These are phyloP conservation scores for Euphonia xanthogaster DNA, from an alignment of 2,797 vertebrate genomes.

Conservation along the genomic window DNA sequence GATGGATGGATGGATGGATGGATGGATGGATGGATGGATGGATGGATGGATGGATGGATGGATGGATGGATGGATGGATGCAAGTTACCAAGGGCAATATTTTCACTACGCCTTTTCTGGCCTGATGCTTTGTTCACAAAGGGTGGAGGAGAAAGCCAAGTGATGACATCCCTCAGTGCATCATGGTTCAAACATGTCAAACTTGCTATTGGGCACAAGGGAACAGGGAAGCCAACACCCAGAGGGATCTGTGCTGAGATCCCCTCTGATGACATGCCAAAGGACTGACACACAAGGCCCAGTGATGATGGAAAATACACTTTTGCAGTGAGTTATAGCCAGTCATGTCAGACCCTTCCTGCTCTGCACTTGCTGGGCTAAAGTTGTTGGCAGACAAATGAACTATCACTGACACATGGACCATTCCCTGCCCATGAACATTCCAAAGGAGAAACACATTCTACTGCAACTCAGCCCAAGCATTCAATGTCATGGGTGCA, in stretches of 20 bases:
- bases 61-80: background rate
- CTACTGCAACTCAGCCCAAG: background rate
- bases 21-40: background rate
- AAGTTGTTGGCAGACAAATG: background rate
- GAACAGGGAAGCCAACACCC: background rate
- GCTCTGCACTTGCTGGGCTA: background rate
- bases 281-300: background rate
- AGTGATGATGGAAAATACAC: background rate
- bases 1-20: background rate
- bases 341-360: background rate
- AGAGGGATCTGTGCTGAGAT: background rate
- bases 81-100: background rate
- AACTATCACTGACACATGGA: background rate
- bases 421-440: background rate
- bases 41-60: background rate
- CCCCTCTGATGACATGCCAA: background rate
- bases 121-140: background rate
- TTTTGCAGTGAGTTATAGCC: background rate
- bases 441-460: background rate
- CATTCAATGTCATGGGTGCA: rapidly evolving
- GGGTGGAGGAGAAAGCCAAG: background rate
- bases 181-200: background rate
- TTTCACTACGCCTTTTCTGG: background rate
- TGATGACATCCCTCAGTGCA: background rate
- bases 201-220: background rate